Base-by-base conservation (phyloP, 2,888 invertebrate species). In the Cordilura impudica region DNA sequence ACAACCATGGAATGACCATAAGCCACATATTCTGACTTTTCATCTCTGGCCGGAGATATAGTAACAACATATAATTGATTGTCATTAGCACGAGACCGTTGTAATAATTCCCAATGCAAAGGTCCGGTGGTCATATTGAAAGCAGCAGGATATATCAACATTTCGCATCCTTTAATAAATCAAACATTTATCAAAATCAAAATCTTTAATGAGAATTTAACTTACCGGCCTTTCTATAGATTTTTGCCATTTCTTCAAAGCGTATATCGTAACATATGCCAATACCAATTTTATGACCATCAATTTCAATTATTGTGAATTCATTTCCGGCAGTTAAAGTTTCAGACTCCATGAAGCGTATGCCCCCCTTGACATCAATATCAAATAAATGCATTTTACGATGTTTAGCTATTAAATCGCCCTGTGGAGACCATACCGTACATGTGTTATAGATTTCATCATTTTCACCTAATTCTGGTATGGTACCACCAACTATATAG, bases 91-190 rank as follows among this genome's bases (percentile, higher is more conserved):
- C 98, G 91, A 0, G 94, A 92, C 31, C 96, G 91, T 74, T 94
- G 94, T 5, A 98, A 91, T 0, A 97, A 89, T 86, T 97, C 95
- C 97, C 98, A 99, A 89, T 98, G 98, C 35, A 94, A 90, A 0
- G 98, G 97, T 0, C 98, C 98, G 0, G 98, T 98, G 1, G 96
- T 97, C 95, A 96, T 96, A 90, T 97, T 98, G 90, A 98, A 98
- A 1, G 98, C 98, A 23, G 95, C 98, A 0, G 98, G 98, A 90
- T 97, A 98, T 21, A 98, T 91, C 26, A 98, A 90, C 84, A 98
- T 89, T 67, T 96, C 93, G 85, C 98, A 98, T 0, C 95, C 97
- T 94, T 6, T 14, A 65, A 63, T 31, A 26, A 51, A 67, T 49
- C 6, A 4, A 2, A 14, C 12, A 1, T 61, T 12, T 8, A 14